Evolutionary conservation across 2,888 invertebrate species (phyloP).

Genomic region (Spisula solida): DNA sequence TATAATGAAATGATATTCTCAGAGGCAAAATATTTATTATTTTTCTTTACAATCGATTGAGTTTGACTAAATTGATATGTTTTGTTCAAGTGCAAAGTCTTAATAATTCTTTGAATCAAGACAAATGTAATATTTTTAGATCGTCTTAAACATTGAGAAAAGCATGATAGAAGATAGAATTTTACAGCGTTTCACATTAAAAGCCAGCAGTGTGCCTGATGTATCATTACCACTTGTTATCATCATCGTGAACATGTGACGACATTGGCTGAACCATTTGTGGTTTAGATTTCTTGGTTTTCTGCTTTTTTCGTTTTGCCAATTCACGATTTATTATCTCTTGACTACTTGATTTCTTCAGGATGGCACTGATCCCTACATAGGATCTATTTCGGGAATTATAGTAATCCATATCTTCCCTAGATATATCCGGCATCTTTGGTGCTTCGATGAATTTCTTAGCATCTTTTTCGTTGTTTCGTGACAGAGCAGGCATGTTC

Average conservation of each 20-base stretch:
- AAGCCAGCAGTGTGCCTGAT: background rate
- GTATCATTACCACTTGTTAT: conserved; percentile 48
- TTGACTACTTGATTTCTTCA: conserved; percentile 33
- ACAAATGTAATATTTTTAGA: no score
- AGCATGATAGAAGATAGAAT: no score
- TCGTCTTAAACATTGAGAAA: no score
- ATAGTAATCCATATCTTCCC: conserved; percentile 59
- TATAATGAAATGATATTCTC: no score
- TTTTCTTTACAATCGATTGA: no score
- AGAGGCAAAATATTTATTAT: no score
- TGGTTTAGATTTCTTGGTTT: conserved; percentile 36
- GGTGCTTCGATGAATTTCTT: conserved; percentile 58
- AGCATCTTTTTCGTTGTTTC: conserved; percentile 45
- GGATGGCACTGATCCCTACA: conserved; percentile 47
- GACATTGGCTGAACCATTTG: conserved; percentile 60
- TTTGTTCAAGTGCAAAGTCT: no score
- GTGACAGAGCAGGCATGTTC: conserved; percentile 52
- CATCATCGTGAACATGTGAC: conserved; percentile 51
- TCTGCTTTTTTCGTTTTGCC: conserved; percentile 37
- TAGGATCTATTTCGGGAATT: conserved; percentile 35
- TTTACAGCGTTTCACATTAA: no score
- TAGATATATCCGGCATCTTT: conserved; percentile 26
- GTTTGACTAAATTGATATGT: no score
- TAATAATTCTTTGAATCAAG: no score
- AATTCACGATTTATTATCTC: conserved; percentile 47